phyloP scores from a whole-genome alignment of 2,797 vertebrate genomes.

The Loriculus beryllinus region DNA sequence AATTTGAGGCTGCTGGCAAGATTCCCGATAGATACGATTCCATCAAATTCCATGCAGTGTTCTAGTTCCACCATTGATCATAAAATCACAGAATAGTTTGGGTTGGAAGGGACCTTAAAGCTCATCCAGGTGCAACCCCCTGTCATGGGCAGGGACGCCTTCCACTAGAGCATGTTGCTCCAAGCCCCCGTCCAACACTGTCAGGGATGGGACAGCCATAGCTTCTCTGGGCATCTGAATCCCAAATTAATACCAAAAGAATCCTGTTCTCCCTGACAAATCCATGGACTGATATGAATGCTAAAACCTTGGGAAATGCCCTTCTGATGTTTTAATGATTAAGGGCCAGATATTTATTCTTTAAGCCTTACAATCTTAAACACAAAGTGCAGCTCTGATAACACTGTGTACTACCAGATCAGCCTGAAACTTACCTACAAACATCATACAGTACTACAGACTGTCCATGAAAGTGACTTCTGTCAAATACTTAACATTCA shows the following conservation, averaged over 20 bases:
- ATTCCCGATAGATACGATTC: not conserved
- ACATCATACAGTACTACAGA: accelerated
- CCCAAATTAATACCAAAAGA: not conserved
- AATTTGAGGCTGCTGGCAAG: not conserved
- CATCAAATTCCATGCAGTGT: not conserved
- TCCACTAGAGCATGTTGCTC: not conserved
- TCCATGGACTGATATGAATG: accelerated
- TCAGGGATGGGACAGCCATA: not conserved
- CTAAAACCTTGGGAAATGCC: not conserved
- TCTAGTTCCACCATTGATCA: not conserved
- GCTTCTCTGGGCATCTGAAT: not conserved
- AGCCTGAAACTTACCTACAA: not conserved
- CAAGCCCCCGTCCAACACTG: not conserved
- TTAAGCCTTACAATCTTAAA: not conserved
- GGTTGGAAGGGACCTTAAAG: not conserved
- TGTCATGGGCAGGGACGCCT: not conserved
- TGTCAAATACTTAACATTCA: not conserved
- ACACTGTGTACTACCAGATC: accelerated
- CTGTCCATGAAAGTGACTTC: not conserved
- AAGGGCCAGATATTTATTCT: not conserved
- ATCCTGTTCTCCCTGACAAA: not conserved
- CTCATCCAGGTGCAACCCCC: not conserved
- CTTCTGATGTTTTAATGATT: not conserved
- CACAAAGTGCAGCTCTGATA: not conserved
- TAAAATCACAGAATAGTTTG: not conserved